These are phyloP conservation scores for Acridotheres tristis DNA, from an alignment of 2,797 vertebrate species.

Conservation along the genomic window DNA sequence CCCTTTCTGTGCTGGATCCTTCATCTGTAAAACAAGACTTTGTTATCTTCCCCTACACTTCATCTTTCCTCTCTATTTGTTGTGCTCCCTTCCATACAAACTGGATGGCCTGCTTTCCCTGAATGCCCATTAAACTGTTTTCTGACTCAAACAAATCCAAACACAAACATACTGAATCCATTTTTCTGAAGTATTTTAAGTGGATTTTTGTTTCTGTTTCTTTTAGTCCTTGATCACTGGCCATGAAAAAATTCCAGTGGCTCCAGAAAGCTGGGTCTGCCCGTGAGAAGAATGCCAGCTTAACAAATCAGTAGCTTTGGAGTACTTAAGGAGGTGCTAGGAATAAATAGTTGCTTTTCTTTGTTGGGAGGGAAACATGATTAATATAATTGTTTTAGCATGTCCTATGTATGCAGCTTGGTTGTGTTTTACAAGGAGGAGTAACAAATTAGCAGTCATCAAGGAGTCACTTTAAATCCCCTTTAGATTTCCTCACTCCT, in stretches of 20 bases:
- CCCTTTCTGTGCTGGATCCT: neutral
- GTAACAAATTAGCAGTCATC: slow-evolving; percentile 65
- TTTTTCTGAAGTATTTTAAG: slow-evolving; percentile 52
- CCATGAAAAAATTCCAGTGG: slow-evolving; percentile 58
- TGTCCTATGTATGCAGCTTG: slow-evolving; percentile 21
- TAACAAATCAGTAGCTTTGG: slow-evolving; percentile 73
- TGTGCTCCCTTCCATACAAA: neutral
- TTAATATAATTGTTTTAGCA: slow-evolving; percentile 70
- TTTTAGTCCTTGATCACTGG: slow-evolving; percentile 41
- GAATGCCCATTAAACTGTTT: slow-evolving; percentile 6
- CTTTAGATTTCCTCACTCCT: slow-evolving; percentile 62
- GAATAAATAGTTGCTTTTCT: slow-evolving; percentile 68
- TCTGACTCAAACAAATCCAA: slow-evolving; percentile 3
- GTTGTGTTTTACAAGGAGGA: slow-evolving; percentile 68
- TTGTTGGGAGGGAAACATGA: slow-evolving; percentile 58
- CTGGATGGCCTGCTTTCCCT: neutral
- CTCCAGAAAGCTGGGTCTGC: slow-evolving; percentile 55
- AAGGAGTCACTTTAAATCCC: slow-evolving; percentile 71
- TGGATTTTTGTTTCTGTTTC: slow-evolving; percentile 34
- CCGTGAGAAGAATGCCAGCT: slow-evolving; percentile 65
- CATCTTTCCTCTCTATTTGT: neutral
- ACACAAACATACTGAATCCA: slow-evolving; percentile 23
- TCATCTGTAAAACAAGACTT: neutral
- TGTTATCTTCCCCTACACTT: neutral
- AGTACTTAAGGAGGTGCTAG: slow-evolving; percentile 66